A percentile compares a stretch with the other conserved stretches of the same genome.
phyloP scores from a whole-genome alignment of 2,888 invertebrate genomes.

The Eubasilissa splendida region DNA sequence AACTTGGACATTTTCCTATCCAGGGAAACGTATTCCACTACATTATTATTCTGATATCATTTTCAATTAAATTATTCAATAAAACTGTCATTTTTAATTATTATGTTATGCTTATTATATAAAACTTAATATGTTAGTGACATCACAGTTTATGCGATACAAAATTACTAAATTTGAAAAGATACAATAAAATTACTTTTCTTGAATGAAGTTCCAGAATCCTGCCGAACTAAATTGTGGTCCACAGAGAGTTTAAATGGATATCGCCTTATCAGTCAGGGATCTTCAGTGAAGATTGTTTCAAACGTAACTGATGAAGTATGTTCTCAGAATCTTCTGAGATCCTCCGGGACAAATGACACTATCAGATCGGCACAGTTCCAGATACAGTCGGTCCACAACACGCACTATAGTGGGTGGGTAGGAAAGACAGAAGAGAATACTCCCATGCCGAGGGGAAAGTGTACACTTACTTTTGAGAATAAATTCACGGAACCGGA shows the following conservation, averaged over 20 bases:
- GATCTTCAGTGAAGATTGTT: constrained; percentile 73
- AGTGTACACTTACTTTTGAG: constrained; percentile 80
- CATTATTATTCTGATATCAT: too few species aligned
- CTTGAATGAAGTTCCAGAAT: constrained; percentile 66
- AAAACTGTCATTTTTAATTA: too few species aligned
- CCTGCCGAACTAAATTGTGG: constrained; percentile 80
- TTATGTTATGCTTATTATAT: too few species aligned
- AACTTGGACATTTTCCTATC: too few species aligned
- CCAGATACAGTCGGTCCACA: constrained; percentile 60
- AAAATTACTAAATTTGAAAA: too few species aligned
- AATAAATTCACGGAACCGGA: constrained; percentile 84
- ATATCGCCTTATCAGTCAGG: constrained; percentile 80
- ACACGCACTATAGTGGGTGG: constrained; percentile 60
- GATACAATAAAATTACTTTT: neutral
- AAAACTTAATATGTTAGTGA: too few species aligned
- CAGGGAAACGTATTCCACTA: too few species aligned
- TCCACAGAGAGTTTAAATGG: constrained; percentile 83
- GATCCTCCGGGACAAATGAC: neutral
- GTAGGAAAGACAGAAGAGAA: constrained; percentile 65
- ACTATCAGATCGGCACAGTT: constrained; percentile 66
- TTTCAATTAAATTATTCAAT: too few species aligned
- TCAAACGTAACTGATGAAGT: constrained; percentile 76
- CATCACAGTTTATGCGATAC: too few species aligned
- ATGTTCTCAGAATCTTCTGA: constrained; percentile 74
- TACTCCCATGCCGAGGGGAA: constrained; percentile 68